Evolutionary conservation across 2,797 vertebrate genomes (phyloP), one percentile per base, ranked within the genome.

Genomic region (Protosalanx chinensis): DNA sequence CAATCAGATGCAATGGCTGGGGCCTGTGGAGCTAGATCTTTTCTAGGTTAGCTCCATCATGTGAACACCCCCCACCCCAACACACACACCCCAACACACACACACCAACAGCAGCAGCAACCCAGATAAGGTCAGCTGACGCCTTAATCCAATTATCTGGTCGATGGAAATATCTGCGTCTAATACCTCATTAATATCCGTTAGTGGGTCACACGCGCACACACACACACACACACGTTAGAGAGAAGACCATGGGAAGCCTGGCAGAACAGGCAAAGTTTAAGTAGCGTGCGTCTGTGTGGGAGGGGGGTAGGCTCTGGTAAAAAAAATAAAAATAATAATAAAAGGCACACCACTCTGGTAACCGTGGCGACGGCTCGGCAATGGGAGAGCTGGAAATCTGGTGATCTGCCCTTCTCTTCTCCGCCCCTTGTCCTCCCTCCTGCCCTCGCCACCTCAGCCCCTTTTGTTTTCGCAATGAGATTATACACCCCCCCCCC

Each of bases 111-210:
- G 18, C 8, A 13, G 62, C n/a, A n/a, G 2, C 53, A 32, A 20
- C 41, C 35, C 7, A 49, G 29, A 67, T 63, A 70, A 57, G 37
- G 57, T 64, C 41, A 33, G 30, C 13, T 72, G 76, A 74, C 70
- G 61, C 67, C 30, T 30, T 46, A 74, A 76, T 74, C 68, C 53
- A 67, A 65, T 70, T 53, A 76, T 73, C 64, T 64, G 49, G 49
- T 20, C 32, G 35, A 64, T 57, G 74, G 68, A 79, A 74, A 74
- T 37, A 41, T 71, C 74, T 41, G 18, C 33, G 57, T 41, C 63
- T 64, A 64, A 41, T 41, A 37, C 63, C 63, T 20, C 37, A 64
- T 64, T 64, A 46, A 56, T 56, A 56, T 56, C 51, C n/a, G 41
- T 46, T 46, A 13, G 13, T 46, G 41, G 41, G 41, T 46, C 41